Evolutionary conservation across 2,113 vertebrate species (phyloP).

Genomic region (Vanacampus margaritifer): DNA sequence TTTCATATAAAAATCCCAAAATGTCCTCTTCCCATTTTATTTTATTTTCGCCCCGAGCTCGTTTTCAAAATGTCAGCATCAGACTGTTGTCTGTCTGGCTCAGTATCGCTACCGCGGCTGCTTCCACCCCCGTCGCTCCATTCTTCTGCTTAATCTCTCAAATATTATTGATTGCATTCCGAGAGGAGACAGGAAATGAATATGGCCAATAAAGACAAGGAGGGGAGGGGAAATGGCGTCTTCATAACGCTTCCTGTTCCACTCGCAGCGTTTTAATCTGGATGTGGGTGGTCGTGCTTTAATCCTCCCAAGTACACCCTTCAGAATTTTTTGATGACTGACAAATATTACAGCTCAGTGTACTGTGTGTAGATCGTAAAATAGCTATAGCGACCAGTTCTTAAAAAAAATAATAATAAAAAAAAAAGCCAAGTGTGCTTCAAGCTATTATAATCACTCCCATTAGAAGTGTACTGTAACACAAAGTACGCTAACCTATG

Average conservation of each 20-base stretch:
- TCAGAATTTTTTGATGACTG: background rate
- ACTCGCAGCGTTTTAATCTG: conserved; percentile 8
- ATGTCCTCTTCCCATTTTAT: background rate
- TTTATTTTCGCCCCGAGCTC: background rate
- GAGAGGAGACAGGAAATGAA: conserved; percentile 24
- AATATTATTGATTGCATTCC: conserved; percentile 24
- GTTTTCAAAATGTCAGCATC: conserved; percentile 23
- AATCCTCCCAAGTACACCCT: background rate
- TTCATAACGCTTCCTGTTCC: background rate
- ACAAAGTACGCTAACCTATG: no score
- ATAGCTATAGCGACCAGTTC: no score
- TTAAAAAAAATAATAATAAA: no score
- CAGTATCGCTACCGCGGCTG: conserved; percentile 5
- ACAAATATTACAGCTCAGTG: background rate
- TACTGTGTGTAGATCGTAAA: no score
- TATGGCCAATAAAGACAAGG: conserved; percentile 16
- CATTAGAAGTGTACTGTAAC: no score
- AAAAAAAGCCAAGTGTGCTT: no score
- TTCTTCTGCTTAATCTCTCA: conserved; percentile 21
- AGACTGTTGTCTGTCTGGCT: conserved; percentile 1
- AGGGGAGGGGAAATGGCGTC: background rate
- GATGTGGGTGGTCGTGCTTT: conserved; percentile 22
- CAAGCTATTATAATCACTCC: no score
- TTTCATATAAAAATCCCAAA: background rate
- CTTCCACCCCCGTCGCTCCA: background rate